phyloP scores from a whole-genome alignment of 2,888 invertebrate species.

The Volucella bombylans region DNA sequence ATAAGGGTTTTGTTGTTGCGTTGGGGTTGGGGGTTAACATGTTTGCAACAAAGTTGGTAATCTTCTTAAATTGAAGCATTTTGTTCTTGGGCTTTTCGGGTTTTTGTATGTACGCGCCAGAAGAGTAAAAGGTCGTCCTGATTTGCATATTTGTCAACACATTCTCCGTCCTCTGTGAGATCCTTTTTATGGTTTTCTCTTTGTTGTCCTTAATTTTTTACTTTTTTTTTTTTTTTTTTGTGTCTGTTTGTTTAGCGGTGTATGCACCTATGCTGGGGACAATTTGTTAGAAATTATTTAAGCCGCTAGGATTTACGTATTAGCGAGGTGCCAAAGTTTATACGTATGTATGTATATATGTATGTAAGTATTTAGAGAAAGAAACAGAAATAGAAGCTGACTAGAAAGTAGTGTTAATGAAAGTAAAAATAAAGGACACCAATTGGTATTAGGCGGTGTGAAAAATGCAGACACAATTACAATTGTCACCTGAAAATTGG shows the following conservation, averaged over 20 bases:
- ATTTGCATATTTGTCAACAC: slow-evolving; percentile 66
- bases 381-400: too few relatives aligned
- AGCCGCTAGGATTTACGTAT: slow-evolving; percentile 18
- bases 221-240: slow-evolving; percentile 10
- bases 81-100: slow-evolving; percentile 65
- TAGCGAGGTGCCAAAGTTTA: background rate
- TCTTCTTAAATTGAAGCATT: slow-evolving; percentile 70
- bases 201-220: background rate
- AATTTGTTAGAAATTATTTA: slow-evolving; percentile 57
- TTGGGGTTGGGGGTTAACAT: slow-evolving; percentile 40
- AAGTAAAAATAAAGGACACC: too few relatives aligned
- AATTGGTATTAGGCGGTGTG: too few relatives aligned
- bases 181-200: background rate
- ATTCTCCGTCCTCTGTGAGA: slow-evolving; percentile 18
- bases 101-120: slow-evolving; percentile 19
- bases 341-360: too few relatives aligned
- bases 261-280: slow-evolving; percentile 36
- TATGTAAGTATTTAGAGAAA: too few relatives aligned
- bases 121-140: slow-evolving; percentile 31
- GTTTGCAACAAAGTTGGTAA: slow-evolving; percentile 66
- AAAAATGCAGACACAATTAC: too few relatives aligned
- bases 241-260: background rate
- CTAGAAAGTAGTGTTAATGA: too few relatives aligned
- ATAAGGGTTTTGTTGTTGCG: slow-evolving; percentile 9
- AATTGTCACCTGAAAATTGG: too few relatives aligned